A percentile compares a stretch with the other conserved stretches of the same genome.
phyloP scores from a whole-genome alignment of 2,888 invertebrate genomes.

The Microchrysa polita region DNA sequence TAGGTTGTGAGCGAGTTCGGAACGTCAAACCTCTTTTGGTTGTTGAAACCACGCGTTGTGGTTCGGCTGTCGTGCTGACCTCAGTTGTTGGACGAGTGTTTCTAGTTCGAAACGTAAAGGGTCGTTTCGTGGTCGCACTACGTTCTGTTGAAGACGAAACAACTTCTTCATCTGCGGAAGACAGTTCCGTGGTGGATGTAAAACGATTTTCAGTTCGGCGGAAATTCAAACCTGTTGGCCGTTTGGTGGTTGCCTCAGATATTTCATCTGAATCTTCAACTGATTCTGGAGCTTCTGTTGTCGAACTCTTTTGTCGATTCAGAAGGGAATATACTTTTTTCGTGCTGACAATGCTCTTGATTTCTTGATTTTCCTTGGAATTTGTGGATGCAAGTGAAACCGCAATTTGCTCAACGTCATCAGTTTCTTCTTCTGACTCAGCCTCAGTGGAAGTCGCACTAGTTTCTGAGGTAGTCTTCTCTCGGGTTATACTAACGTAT shows the following conservation, averaged over 20 bases:
- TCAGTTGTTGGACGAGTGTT: not conserved
- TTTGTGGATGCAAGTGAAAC: not conserved
- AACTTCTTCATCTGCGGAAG: not conserved
- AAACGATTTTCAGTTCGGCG: not conserved
- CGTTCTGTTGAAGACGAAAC: not conserved
- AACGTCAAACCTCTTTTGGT: not conserved
- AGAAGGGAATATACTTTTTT: not conserved
- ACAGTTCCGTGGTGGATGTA: not conserved
- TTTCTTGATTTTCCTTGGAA: not conserved
- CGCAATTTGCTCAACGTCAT: not conserved
- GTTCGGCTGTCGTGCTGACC: not conserved
- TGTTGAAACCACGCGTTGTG: not conserved
- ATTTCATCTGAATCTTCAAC: not conserved
- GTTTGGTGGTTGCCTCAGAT: not conserved
- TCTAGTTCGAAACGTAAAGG: slow-evolving; percentile 5
- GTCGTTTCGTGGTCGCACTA: not conserved
- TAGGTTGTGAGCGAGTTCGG: not conserved
- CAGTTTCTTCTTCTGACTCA: not conserved
- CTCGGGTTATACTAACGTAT: not conserved
- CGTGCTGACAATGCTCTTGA: not conserved
- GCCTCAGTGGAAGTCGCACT: not conserved
- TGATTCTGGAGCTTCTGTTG: not conserved
- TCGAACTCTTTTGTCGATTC: not conserved
- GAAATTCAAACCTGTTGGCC: not conserved
- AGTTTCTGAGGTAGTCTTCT: not conserved